Percentiles rank a stretch among this genome's conserved stretches.
phyloP scores from a whole-genome alignment of 2,888 invertebrate species.

The Cataglyphis rosenhaueri region DNA sequence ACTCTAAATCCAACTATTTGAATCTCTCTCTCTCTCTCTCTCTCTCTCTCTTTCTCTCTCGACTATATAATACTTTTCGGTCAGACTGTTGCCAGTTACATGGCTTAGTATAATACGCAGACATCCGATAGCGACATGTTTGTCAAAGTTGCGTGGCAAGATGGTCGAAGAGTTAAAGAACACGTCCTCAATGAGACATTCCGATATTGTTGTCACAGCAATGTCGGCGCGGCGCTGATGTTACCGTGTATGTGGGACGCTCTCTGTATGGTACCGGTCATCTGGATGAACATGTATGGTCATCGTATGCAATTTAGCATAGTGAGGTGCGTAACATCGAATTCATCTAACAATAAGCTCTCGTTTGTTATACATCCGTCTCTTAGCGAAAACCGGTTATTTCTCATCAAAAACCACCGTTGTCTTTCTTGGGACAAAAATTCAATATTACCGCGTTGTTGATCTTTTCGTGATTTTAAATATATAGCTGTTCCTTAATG shows the following conservation, averaged over 20 bases:
- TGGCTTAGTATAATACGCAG: slow-evolving; percentile 26
- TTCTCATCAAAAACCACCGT: not conserved
- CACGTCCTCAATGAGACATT: slow-evolving; percentile 79
- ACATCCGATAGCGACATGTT: slow-evolving; percentile 44
- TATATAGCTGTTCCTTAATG: not conserved
- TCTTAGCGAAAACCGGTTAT: slow-evolving; percentile 65
- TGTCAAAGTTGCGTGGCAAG: slow-evolving; percentile 45
- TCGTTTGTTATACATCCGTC: slow-evolving; percentile 31
- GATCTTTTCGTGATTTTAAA: not conserved
- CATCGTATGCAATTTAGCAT: slow-evolving; percentile 68
- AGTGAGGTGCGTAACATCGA: slow-evolving; percentile 56
- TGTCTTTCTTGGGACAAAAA: slow-evolving; percentile 32
- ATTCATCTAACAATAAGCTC: slow-evolving; percentile 54
- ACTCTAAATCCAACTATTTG: not conserved
- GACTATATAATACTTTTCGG: not conserved
- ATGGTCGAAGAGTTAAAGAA: slow-evolving; percentile 73
- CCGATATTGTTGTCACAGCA: slow-evolving; percentile 77
- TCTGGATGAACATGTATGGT: slow-evolving; percentile 79
- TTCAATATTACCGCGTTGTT: slow-evolving; percentile 44
- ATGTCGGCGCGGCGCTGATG: slow-evolving; percentile 61
- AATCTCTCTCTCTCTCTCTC: not conserved
- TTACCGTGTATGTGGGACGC: slow-evolving; percentile 78
- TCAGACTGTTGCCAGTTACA: not conserved
- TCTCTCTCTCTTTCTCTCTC: too few relatives aligned
- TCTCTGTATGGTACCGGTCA: slow-evolving; percentile 79